These are phyloP conservation scores for Apoda limacodes DNA, from an alignment of 2,888 invertebrate genomes.

Conservation along the genomic window DNA sequence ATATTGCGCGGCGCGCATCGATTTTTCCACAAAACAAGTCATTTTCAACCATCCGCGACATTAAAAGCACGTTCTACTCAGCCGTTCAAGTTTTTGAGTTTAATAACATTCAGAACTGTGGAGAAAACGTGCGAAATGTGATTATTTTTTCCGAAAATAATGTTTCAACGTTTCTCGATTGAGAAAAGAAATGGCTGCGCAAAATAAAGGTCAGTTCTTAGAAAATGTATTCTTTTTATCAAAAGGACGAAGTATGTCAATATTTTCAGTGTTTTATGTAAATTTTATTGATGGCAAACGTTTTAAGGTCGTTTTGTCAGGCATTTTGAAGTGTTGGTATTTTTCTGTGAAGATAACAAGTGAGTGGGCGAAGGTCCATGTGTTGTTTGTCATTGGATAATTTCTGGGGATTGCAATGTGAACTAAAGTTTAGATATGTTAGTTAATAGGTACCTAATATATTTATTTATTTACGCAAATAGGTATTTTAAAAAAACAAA, in stretches of 20 bases:
- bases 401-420: no score
- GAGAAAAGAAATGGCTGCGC: conserved; percentile 48
- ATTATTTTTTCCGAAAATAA: conserved; percentile 39
- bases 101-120: conserved; percentile 9
- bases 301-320: conserved; percentile 1
- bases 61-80: conserved; percentile 50
- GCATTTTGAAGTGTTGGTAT: conserved; percentile 5
- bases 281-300: conserved; percentile 7
- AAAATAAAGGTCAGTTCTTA: conserved; percentile 52
- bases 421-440: no score
- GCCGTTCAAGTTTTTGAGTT: conserved; percentile 25
- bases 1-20: conserved; percentile 58
- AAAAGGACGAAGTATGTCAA: no score
- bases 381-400: no score
- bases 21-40: conserved; percentile 60
- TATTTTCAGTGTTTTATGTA: conserved; percentile 11
- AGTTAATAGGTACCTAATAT: no score
- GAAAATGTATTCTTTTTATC: conserved; percentile 12
- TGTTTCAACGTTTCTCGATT: conserved; percentile 36
- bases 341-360: conserved; percentile 14
- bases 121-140: conserved; percentile 40
- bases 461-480: no score
- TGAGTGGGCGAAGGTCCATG: no score
- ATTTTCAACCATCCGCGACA: conserved; percentile 48
- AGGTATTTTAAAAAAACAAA: no score